Evolutionary conservation across 2,888 invertebrate genomes (phyloP), one percentile per base, ranked within the genome.

Genomic region (Pheosia tremula): DNA sequence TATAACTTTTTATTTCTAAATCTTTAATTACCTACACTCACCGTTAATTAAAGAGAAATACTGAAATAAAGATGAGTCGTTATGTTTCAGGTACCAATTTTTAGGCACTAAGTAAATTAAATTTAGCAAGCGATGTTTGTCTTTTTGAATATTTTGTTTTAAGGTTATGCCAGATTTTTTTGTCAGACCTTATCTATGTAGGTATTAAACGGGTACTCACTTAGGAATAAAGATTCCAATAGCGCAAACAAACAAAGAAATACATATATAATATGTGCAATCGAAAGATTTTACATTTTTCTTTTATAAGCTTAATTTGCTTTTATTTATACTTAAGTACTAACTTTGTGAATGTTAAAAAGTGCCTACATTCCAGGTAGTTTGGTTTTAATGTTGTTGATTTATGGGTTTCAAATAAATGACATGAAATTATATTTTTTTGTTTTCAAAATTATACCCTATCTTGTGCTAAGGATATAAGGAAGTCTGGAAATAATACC

Each of bases 311-410:
- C 13, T 52, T 62, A 62, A 64, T 73, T 60, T 58, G 66, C 64
- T 68, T 64, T 67, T 62, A 68, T 57, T 59, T 59, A 61, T 47
- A 55, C 55, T 56, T 38, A 43, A 39, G 24, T 50, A 37, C 52
- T 39, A 13, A 58, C 53, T 60, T 56, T 43, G 66, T 70, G 70
- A 69, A 69, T 71, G 61, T 74, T 72, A 78, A 77, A 80, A 91
- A 93, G 91, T 91, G 91, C 92, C 91, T 93, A 92, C 92, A 92
- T 93, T 93, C 92, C 92, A 90, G 82, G 83, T 90, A 83, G 73
- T 77, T 76, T 76, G 66, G 76, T 80, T 82, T 78, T 75, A 67
- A 77, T 83, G 74, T 24, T 80, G 74, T 82, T 83, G 79, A 73
- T 79, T 54, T 84, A 73, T 80, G 71, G 68, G 76, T 83, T 83